These are phyloP conservation scores for Drosophila tani DNA, from an alignment of 1,140 invertebrate genomes.

Conservation along the genomic window DNA sequence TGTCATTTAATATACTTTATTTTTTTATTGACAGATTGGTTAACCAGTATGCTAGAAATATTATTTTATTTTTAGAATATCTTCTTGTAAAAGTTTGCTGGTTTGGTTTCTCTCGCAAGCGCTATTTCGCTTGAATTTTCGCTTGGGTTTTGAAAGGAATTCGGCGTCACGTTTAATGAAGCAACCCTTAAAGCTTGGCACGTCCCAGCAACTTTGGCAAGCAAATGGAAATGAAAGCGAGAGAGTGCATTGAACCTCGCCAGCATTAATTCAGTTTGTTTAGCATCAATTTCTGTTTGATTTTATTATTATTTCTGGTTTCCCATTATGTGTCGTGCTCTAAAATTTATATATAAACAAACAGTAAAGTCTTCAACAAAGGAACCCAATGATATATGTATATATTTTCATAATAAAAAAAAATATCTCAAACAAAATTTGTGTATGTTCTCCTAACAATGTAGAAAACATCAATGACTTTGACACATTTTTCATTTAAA, in stretches of 20 bases:
- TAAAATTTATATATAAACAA: background rate
- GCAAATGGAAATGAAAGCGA: slow-evolving; percentile 48
- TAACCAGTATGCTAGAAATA: background rate
- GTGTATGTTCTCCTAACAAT: too few relatives aligned
- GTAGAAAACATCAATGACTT: too few relatives aligned
- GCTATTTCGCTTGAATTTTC: slow-evolving; percentile 34
- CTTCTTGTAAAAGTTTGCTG: slow-evolving; percentile 1
- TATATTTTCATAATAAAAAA: too few relatives aligned
- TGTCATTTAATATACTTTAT: background rate
- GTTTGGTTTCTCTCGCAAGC: slow-evolving; percentile 9
- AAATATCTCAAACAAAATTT: too few relatives aligned
- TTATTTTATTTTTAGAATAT: background rate
- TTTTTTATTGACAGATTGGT: background rate
- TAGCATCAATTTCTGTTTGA: slow-evolving; percentile 36
- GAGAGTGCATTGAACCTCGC: slow-evolving; percentile 67
- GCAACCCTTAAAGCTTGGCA: slow-evolving; percentile 81
- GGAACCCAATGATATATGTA: too few relatives aligned
- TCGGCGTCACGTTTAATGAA: slow-evolving; percentile 63
- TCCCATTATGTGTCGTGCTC: slow-evolving; percentile 8
- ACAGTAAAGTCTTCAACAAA: background rate
- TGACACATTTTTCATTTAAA: too few relatives aligned
- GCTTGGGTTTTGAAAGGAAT: slow-evolving; percentile 32
- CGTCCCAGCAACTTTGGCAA: slow-evolving; percentile 44
- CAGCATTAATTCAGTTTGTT: slow-evolving; percentile 33
- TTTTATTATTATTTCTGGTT: slow-evolving; percentile 31